Evolutionary conservation across 53 echinoderm and acorn worm genomes (phyloP).

Genomic region (Mesocentrotus franciscanus): DNA sequence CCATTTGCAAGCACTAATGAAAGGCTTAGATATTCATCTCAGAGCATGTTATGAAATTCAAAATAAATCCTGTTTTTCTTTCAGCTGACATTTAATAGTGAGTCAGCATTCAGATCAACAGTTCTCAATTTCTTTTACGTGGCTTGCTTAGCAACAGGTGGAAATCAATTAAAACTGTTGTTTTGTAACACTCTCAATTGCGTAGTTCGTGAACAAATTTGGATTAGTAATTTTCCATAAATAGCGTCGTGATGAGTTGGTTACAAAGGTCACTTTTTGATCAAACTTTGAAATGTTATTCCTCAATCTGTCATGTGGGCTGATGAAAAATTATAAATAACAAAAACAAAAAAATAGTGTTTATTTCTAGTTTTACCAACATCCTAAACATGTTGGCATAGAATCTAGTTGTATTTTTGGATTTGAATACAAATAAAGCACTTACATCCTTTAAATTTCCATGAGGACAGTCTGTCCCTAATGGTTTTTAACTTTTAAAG

Average conservation of each 20-base stretch:
- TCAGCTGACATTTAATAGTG: neutral
- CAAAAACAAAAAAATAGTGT: no score
- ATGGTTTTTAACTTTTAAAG: conserved; percentile 31
- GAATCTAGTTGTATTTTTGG: neutral
- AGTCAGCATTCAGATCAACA: neutral
- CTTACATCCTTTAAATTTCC: neutral
- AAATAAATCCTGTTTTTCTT: neutral
- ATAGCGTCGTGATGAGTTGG: neutral
- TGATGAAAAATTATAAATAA: no score
- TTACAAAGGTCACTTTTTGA: neutral
- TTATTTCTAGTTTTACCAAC: no score
- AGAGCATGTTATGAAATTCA: neutral
- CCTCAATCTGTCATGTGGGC: neutral
- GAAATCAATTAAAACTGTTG: neutral
- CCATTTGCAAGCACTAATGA: neutral
- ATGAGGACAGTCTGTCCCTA: neutral
- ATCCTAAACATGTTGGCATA: neutral
- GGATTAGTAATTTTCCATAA: neutral
- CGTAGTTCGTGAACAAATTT: neutral
- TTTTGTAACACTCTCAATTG: neutral
- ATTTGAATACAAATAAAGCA: neutral
- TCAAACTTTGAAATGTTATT: neutral
- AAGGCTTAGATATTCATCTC: neutral
- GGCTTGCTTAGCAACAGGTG: neutral
- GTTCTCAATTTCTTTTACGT: neutral